Percentiles rank a stretch among this genome's conserved stretches.
Conservation (phyloP, 1,140 invertebrate genomes). For the Protaetia brevitarsis region DNA sequence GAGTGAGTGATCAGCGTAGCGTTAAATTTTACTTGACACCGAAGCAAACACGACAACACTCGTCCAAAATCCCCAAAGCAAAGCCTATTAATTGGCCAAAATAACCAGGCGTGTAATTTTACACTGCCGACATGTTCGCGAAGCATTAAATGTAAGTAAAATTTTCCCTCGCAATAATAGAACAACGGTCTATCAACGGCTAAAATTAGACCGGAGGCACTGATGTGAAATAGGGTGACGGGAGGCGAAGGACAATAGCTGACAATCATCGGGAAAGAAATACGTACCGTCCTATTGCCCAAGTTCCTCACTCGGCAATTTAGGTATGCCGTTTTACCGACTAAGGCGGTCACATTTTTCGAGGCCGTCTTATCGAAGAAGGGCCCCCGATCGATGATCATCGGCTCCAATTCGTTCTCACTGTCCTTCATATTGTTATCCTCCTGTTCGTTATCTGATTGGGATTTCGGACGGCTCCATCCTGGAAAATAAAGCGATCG, state of each 20-base stretch:
- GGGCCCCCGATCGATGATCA: slow-evolving; percentile 37
- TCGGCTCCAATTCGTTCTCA: slow-evolving; percentile 19
- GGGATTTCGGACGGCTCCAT: slow-evolving; percentile 22
- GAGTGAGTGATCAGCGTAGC: too few species aligned
- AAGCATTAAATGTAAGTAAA: too few species aligned
- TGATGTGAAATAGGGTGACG: too few species aligned
- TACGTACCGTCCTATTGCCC: slow-evolving; percentile 73
- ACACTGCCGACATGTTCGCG: too few species aligned
- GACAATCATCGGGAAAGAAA: not conserved
- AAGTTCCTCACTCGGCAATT: slow-evolving; percentile 75
- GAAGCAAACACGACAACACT: too few species aligned
- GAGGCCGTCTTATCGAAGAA: slow-evolving; percentile 71
- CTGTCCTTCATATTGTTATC: not conserved
- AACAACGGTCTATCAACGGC: too few species aligned
- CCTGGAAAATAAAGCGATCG: slow-evolving; percentile 20
- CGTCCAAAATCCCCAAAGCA: too few species aligned
- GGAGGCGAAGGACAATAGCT: not conserved
- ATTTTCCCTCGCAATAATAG: too few species aligned
- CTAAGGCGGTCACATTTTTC: slow-evolving; percentile 74
- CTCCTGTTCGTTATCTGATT: slow-evolving; percentile 22
- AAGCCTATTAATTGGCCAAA: too few species aligned
- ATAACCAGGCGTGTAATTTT: too few species aligned
- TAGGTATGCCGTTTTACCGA: slow-evolving; percentile 73
- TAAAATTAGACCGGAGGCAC: too few species aligned
- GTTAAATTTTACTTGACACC: too few species aligned